Evolutionary conservation across 2,113 vertebrate species (phyloP).

Genomic region (Sprattus sprattus): DNA sequence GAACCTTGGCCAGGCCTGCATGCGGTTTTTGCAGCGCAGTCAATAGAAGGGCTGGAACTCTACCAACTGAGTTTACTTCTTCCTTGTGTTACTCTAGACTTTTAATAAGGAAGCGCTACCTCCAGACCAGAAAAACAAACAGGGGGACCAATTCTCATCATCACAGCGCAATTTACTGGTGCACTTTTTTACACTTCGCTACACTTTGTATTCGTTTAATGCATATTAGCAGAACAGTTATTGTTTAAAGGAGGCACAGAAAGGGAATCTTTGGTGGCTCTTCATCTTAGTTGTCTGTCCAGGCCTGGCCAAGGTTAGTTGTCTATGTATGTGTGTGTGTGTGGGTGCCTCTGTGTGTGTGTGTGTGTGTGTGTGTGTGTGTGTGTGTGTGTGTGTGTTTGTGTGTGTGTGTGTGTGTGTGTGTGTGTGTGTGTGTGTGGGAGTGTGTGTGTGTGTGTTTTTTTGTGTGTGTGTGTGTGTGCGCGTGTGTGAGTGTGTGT

Average conservation of each 20-base stretch:
- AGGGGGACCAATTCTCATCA: neutral
- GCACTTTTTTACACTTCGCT: neutral
- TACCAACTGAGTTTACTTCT: neutral
- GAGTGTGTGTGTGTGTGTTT: neutral
- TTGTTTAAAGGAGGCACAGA: neutral
- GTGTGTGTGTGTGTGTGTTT: conserved; percentile 45
- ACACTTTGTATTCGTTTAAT: neutral
- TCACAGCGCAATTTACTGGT: neutral
- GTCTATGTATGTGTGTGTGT: too few species aligned
- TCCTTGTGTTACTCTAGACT: neutral
- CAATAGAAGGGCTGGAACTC: neutral
- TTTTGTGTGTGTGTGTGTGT: neutral
- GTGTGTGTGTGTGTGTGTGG: neutral
- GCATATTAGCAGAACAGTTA: neutral
- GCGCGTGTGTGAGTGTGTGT: neutral
- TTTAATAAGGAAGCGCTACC: neutral
- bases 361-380: conserved; percentile 19
- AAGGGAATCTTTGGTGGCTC: neutral
- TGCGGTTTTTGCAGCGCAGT: neutral
- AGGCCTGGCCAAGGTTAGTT: too few species aligned
- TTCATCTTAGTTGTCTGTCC: neutral
- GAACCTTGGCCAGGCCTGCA: neutral
- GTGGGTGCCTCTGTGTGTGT: too few species aligned
- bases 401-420: neutral
- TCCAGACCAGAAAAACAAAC: neutral